Conservation (phyloP, 2,888 invertebrate species). For the Ischnus inquisitorius region DNA sequence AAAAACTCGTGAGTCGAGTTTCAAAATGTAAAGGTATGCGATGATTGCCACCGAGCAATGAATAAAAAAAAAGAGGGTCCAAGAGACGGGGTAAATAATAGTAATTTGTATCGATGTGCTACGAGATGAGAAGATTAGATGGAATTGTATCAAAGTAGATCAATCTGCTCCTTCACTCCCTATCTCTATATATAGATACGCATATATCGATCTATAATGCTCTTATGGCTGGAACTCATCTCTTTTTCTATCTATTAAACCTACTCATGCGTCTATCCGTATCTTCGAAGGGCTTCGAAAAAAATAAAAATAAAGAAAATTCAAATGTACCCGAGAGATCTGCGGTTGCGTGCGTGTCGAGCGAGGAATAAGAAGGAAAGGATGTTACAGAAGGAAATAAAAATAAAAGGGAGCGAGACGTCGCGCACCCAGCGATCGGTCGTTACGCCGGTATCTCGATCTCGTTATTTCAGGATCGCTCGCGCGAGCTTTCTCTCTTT, state of each 20-base stretch:
- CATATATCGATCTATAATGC: background rate
- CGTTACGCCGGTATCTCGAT: constrained; percentile 56
- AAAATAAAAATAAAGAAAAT: background rate
- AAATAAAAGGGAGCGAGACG: constrained; percentile 29
- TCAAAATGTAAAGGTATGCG: background rate
- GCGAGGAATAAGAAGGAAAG: constrained; percentile 1
- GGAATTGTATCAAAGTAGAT: constrained; percentile 26
- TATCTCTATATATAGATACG: background rate
- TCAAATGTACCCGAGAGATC: constrained; percentile 21
- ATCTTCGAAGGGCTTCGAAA: background rate
- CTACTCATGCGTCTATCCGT: background rate
- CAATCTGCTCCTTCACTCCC: background rate
- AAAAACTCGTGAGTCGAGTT: background rate
- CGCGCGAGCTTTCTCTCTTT: constrained; percentile 39
- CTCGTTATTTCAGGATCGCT: constrained; percentile 62
- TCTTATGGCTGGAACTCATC: background rate
- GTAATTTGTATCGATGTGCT: constrained; percentile 7
- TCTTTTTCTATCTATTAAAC: constrained; percentile 34
- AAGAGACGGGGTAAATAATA: constrained; percentile 13
- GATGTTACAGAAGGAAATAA: background rate
- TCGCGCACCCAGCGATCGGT: constrained; percentile 39
- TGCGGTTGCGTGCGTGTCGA: constrained; percentile 37
- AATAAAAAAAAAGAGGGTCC: background rate
- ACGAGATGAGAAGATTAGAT: constrained; percentile 26
- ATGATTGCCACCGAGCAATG: background rate